These are phyloP conservation scores for Acanthurus tractus DNA, from an alignment of 2,797 vertebrate genomes.

Conservation along the genomic window DNA sequence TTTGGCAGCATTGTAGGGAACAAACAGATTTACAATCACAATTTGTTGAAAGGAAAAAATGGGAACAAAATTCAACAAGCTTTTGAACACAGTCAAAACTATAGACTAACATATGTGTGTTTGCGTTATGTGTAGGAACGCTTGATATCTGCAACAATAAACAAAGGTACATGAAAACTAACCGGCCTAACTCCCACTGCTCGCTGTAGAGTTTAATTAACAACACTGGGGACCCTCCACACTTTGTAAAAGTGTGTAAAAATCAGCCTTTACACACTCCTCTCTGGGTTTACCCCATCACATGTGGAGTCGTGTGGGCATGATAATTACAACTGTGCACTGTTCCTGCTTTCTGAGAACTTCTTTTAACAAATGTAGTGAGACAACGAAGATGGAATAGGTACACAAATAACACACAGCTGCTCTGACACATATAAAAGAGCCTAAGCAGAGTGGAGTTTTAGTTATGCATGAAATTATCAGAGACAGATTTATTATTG, in stretches of 20 bases:
- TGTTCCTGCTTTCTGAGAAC: conserved; percentile 28
- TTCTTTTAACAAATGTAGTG: conserved; percentile 29
- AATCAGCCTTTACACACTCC: conserved; percentile 42
- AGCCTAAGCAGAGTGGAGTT: conserved; percentile 7
- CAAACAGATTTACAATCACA: conserved; percentile 57
- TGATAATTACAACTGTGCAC: conserved; percentile 55
- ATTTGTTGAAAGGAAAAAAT: conserved; percentile 24
- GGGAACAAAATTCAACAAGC: conserved; percentile 7
- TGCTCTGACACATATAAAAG: conserved; percentile 38
- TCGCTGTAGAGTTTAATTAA: conserved; percentile 72
- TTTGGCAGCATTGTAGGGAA: conserved; percentile 50
- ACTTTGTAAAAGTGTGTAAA: conserved; percentile 33
- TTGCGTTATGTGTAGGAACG: conserved; percentile 50
- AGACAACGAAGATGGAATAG: conserved; percentile 38
- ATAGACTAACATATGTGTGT: conserved; percentile 8
- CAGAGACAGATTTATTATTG: conserved; percentile 1
- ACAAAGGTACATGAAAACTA: conserved; percentile 41
- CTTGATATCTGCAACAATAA: conserved; percentile 47
- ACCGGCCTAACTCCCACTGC: conserved; percentile 54
- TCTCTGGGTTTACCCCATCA: conserved; percentile 55
- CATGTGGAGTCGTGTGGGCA: conserved; percentile 45
- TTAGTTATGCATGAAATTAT: conserved; percentile 19
- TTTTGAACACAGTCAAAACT: conserved; percentile 17
- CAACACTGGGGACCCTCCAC: conserved; percentile 55
- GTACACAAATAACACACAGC: conserved; percentile 35